Base-by-base conservation (phyloP, 1,140 invertebrate species). In the Nasonia longicornis region DNA sequence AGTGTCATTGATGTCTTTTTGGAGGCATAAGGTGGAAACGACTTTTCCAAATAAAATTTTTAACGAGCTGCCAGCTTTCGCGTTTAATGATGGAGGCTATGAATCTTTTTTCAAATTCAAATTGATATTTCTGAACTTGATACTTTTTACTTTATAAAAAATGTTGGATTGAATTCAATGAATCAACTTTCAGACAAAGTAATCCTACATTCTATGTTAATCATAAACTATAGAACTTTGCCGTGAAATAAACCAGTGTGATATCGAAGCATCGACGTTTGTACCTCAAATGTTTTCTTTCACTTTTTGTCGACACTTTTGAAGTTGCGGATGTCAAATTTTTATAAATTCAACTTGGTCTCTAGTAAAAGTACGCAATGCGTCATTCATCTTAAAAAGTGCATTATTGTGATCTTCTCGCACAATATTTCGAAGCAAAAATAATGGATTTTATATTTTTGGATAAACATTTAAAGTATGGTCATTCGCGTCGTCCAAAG, bases 1-100 rank as follows among this genome's bases (percentile, higher is more conserved):
- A 75, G 63, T 22, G 7, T 82, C 7, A 20, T 79, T 26, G 81
- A 82, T n/a, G 42, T 82, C 7, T 82, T 82, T 58, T 70, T 79
- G 1, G 45, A 79, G 29, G 22, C 64, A 16, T 67, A 45, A 63
- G 69, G 64, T 48, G 45, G 14, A 14, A 48, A 8, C 10, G 45
- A 14, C 12, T 48, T 48, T 14, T 48, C 14, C 1, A 58, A 58
- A 20, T 58, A n/a, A 7, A 58, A 4, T 58, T n/a, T n/a, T 58
- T 58, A 58, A 7, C n/a, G 14, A 42, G 0, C 10, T 7, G 38
- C 1, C 38, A 42, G 38, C 38, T 42, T 42, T 42, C 38, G 38
- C 38, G 38, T 38, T 38, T 38, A 10, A 10, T 38, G 8, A 38
- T 38, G 38, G 8, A 38, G 38, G 10, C 38, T 42, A 42, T 42